Conservation (phyloP, 2,113 vertebrate species). For the Pachyramphus minor region DNA sequence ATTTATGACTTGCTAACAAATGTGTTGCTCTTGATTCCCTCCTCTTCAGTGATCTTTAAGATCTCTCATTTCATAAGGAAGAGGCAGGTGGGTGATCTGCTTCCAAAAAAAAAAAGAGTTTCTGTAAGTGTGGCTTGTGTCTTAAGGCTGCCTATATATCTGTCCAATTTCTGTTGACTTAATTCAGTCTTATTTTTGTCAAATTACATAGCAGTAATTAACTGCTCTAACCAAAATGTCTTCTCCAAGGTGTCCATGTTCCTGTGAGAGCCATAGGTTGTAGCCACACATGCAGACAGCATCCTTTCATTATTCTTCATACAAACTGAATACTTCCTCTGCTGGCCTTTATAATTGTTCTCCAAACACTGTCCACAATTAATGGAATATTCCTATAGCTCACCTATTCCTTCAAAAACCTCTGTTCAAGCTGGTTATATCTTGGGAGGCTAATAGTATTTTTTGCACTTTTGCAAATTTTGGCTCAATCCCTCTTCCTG, state of each 20-base stretch:
- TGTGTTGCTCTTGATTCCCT: conserved; percentile 46
- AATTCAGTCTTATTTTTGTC: conserved; percentile 20
- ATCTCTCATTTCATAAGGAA: conserved; percentile 46
- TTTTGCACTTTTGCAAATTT: background rate
- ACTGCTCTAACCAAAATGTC: background rate
- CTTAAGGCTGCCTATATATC: background rate
- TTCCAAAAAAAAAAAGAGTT: background rate
- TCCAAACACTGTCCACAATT: background rate
- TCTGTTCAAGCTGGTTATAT: background rate
- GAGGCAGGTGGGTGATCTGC: conserved; percentile 53
- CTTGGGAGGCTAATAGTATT: background rate
- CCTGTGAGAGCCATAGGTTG: background rate
- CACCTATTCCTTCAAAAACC: background rate
- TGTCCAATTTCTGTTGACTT: background rate
- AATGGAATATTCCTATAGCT: background rate
- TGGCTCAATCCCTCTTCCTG: background rate
- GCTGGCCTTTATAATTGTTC: background rate
- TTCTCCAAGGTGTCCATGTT: conserved; percentile 29
- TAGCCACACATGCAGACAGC: background rate
- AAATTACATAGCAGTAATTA: background rate
- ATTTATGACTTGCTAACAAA: conserved; percentile 68
- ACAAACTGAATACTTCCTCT: conserved; percentile 1
- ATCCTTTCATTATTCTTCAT: background rate
- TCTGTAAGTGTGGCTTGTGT: background rate
- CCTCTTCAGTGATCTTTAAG: conserved; percentile 65